A percentile compares a stretch with the other conserved stretches of the same genome.
Evolutionary conservation across 2,797 vertebrate species (phyloP).

Genomic region (Gymnocypris eckloni): DNA sequence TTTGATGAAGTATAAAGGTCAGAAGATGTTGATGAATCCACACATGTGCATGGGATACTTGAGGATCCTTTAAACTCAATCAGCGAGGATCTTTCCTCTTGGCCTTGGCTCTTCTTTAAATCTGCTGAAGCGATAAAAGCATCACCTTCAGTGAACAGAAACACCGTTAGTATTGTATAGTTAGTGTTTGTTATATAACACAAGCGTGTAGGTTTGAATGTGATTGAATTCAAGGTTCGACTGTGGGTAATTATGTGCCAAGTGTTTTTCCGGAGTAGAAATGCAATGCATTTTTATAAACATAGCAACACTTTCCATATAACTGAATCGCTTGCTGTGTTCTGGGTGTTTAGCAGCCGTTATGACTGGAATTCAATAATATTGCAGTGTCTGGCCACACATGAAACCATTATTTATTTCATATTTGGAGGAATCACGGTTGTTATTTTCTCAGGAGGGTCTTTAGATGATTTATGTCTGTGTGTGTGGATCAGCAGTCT

Average conservation of each 20-base stretch:
- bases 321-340: background rate
- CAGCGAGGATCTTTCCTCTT: background rate
- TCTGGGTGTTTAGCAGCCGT: background rate
- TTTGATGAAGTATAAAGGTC: slow-evolving; percentile 58
- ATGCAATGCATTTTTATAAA: background rate
- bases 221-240: slow-evolving; percentile 59
- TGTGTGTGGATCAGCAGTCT: background rate
- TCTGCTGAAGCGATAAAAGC: background rate
- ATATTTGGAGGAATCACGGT: background rate
- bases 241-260: slow-evolving; percentile 58
- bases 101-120: slow-evolving; percentile 28
- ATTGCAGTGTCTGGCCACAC: background rate
- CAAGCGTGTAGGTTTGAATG: slow-evolving; percentile 13
- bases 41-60: slow-evolving; percentile 52
- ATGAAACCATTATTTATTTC: no score
- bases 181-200: slow-evolving; percentile 46
- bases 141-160: background rate
- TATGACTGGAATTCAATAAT: background rate
- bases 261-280: slow-evolving; percentile 58
- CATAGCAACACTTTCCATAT: background rate
- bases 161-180: background rate
- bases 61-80: background rate
- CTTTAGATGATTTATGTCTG: background rate
- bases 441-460: slow-evolving; percentile 1
- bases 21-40: slow-evolving; percentile 40